Evolutionary conservation across 1,140 invertebrate genomes (phyloP), one percentile per base, ranked within the genome.

Genomic region (Eumaeus atala): DNA sequence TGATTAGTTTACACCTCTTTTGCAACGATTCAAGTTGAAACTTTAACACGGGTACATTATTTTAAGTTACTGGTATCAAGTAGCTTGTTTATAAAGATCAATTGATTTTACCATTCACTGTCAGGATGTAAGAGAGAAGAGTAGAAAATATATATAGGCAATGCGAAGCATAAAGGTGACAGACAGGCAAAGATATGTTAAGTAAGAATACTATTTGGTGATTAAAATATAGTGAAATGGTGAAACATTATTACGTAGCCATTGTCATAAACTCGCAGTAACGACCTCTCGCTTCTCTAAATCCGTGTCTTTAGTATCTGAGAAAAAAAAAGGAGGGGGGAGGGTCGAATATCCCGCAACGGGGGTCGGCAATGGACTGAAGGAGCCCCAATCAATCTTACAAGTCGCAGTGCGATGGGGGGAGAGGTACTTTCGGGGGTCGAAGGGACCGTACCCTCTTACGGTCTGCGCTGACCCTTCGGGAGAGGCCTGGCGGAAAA

Each of bases 351-450:
- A 76, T 74, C 73, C 77, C 72, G 56, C 70, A 73, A 59, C 63
- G 74, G 74, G 77, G 79, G 74, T 63, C 74, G 66, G 81, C 74
- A 82, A 84, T 82, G 84, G 81, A 84, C 81, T 84, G 79, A 84
- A 84, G 84, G 77, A 82, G 81, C 77, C 78, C 83, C 84, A 87
- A 87, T 87, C 84, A 84, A 87, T 87, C 84, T 87, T 87, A 84
- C 83, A 84, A 86, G 83, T 86, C 83, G 80, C 77, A 70, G 49
- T 66, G 72, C 70, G 70, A 70, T 59, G 64, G 59, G 59, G 64
- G 58, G 65, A 56, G 58, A 61, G 64, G 69, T 71, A 68, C 72
- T 71, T 70, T 73, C 63, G 74, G 72, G 66, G 79, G 77, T 75
- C 76, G 74, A 62, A 78, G 77, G 78, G 77, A 77, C 78, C 70